A percentile compares a stretch with the other conserved stretches of the same genome.
These are phyloP conservation scores for Pristionchus japonicus DNA, from an alignment of 2,888 invertebrate genomes.

Conservation along the genomic window DNA sequence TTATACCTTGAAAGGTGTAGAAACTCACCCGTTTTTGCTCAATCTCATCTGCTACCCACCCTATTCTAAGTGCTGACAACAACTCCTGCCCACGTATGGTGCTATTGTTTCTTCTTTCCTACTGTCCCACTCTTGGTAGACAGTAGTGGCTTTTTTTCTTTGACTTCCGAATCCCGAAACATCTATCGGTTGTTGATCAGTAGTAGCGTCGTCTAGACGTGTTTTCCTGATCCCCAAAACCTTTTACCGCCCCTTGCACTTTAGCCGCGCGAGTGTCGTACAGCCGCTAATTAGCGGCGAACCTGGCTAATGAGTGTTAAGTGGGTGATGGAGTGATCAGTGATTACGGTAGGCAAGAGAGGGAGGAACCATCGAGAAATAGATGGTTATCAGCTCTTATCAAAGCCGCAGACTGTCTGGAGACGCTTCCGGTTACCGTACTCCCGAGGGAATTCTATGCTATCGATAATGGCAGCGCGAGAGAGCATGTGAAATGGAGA, in stretches of 20 bases:
- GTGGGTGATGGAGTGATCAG: background rate
- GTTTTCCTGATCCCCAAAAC: background rate
- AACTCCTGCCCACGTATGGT: no score
- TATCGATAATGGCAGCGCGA: no score
- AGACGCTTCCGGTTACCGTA: slow-evolving; percentile 2
- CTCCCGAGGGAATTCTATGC: background rate
- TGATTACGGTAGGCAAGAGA: slow-evolving; percentile 22
- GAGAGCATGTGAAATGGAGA: background rate
- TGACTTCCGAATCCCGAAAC: no score
- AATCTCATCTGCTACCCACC: no score
- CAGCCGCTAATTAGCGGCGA: background rate
- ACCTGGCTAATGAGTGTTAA: background rate
- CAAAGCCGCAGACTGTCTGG: background rate
- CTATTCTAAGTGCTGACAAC: no score
- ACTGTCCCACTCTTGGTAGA: no score
- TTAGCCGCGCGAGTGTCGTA: background rate
- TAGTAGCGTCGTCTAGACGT: background rate
- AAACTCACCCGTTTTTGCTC: no score
- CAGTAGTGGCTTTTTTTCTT: no score
- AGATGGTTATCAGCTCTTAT: slow-evolving; percentile 15
- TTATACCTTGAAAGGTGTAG: no score
- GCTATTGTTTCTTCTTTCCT: no score
- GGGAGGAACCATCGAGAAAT: background rate
- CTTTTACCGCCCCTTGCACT: background rate
- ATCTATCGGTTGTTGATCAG: no score